Percentiles rank a stretch among this genome's conserved stretches.
phyloP scores from a whole-genome alignment of 2,888 invertebrate species.

The Subacronicta megacephala region DNA sequence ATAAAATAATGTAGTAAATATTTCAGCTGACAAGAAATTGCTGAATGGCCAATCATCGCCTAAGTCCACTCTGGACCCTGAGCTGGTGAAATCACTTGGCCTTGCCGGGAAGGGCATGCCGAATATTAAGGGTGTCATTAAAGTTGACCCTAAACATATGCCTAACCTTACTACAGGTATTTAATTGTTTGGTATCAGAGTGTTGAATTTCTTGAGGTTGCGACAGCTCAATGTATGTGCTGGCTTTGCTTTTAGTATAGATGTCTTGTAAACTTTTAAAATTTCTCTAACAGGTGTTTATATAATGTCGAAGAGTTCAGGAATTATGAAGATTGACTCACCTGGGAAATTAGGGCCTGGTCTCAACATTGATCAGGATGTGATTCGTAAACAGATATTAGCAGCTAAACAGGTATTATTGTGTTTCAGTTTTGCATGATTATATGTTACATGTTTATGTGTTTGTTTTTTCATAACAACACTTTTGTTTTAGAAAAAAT shows the following conservation, averaged over 20 bases:
- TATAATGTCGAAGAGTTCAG: conserved; percentile 94
- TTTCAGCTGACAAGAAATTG: conserved; percentile 80
- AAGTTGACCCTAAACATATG: conserved; percentile 93
- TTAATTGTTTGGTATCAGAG: conserved; percentile 47
- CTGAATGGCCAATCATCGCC: conserved; percentile 86
- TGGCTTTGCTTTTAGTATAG: conserved; percentile 46
- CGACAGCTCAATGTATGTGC: conserved; percentile 47
- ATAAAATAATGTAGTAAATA: conserved; percentile 51
- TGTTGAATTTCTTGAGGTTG: conserved; percentile 31
- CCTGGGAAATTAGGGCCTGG: conserved; percentile 89
- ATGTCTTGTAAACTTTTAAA: conserved; percentile 24
- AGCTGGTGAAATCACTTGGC: conserved; percentile 88
- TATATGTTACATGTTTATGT: not conserved
- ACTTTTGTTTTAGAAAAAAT: conserved; percentile 74
- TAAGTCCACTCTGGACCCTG: conserved; percentile 84
- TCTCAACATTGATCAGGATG: conserved; percentile 85
- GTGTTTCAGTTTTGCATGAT: not conserved
- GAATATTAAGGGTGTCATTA: conserved; percentile 92
- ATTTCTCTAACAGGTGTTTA: conserved; percentile 90
- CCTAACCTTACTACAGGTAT: conserved; percentile 89
- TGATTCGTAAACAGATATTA: conserved; percentile 85
- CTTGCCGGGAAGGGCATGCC: conserved; percentile 87
- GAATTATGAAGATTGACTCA: conserved; percentile 92
- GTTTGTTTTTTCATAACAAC: not conserved
- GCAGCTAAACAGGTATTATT: conserved; percentile 85